A percentile compares a stretch with the other conserved stretches of the same genome.
Evolutionary conservation across 2,888 invertebrate species (phyloP).

Genomic region (Cheiracanthium punctorium): DNA sequence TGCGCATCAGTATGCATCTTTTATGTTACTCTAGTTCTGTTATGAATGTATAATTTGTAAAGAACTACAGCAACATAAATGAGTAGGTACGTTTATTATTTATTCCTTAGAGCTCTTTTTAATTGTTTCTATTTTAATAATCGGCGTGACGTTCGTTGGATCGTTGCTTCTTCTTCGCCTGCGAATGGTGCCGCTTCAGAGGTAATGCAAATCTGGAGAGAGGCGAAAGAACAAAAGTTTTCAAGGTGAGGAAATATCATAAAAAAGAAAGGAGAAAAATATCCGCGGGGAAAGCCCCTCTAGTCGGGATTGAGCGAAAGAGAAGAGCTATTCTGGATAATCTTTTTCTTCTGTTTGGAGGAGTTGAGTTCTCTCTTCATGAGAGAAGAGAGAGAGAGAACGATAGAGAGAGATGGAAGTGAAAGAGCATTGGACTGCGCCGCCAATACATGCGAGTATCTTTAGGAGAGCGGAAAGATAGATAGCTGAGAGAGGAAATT

Average conservation of each 20-base stretch:
- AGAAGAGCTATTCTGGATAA: slow-evolving; percentile 48
- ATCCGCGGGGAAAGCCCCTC: slow-evolving; percentile 51
- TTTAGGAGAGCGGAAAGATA: slow-evolving; percentile 43
- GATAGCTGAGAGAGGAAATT: slow-evolving; percentile 29
- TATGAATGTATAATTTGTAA: too few relatives aligned
- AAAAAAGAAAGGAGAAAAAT: slow-evolving; percentile 27
- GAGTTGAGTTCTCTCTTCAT: slow-evolving; percentile 3
- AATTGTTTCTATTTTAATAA: too few relatives aligned
- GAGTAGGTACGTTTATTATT: too few relatives aligned
- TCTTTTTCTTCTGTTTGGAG: slow-evolving; percentile 49
- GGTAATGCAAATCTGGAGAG: neutral
- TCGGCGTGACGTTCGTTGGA: neutral
- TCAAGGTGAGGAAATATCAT: slow-evolving; percentile 4
- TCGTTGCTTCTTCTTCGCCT: neutral
- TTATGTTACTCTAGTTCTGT: too few relatives aligned
- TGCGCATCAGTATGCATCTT: too few relatives aligned
- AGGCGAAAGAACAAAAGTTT: slow-evolving; percentile 4
- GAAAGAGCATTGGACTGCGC: slow-evolving; percentile 37
- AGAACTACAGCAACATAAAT: too few relatives aligned
- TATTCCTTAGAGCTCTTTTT: too few relatives aligned
- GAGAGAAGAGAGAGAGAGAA: slow-evolving; percentile 18
- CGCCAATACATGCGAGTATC: slow-evolving; percentile 10
- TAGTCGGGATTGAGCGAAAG: slow-evolving; percentile 27
- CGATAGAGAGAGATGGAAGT: slow-evolving; percentile 18
- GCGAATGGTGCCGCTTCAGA: neutral